Conservation (phyloP, 2,113 vertebrate genomes). For the Edolisoma coerulescens region DNA sequence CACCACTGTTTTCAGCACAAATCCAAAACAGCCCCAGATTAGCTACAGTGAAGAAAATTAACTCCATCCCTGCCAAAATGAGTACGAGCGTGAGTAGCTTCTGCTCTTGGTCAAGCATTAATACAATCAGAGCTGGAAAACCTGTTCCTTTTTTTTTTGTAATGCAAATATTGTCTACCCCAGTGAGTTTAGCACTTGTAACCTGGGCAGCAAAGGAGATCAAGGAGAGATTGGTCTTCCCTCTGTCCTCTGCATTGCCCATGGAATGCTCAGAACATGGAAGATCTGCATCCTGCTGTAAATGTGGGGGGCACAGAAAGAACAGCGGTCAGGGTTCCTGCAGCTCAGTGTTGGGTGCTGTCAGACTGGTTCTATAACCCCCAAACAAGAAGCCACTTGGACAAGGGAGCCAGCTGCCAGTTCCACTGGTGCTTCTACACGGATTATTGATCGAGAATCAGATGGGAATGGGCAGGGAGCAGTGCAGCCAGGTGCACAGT, state of each 20-base stretch:
- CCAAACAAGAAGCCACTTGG: not conserved
- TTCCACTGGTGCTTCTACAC: not conserved
- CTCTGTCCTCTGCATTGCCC: not conserved
- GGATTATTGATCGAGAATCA: not conserved
- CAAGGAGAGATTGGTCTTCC: not conserved
- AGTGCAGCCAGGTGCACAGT: not conserved
- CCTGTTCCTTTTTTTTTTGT: not conserved
- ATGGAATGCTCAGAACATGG: not conserved
- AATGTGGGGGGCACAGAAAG: not conserved
- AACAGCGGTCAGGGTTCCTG: not conserved
- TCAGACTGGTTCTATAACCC: not conserved
- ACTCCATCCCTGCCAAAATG: not conserved
- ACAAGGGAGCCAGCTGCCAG: fast-evolving
- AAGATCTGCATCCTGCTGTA: not conserved
- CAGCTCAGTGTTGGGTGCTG: not conserved
- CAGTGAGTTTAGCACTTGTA: not conserved
- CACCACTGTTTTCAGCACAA: not conserved
- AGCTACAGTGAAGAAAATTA: not conserved
- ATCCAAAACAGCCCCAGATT: not conserved
- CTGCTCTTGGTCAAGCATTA: not conserved
- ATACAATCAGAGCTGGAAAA: not conserved
- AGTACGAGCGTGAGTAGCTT: fast-evolving
- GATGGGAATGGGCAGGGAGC: not conserved
- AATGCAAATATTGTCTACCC: not conserved
- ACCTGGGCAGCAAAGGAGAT: not conserved